Conservation (phyloP, 2,113 vertebrate species). For the Spea bombifrons region DNA sequence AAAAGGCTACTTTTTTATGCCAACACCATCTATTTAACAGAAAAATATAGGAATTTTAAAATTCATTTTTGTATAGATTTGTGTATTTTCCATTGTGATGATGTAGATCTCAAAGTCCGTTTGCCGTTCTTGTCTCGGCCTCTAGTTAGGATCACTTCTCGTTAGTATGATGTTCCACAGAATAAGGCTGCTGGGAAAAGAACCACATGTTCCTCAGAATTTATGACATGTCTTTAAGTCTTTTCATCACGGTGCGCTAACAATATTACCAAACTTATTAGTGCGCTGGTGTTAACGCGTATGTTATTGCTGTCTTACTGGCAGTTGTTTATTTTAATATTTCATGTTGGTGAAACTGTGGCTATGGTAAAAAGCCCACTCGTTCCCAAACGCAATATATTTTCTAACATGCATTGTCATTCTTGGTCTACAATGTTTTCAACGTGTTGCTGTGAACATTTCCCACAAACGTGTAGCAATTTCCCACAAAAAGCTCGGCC, state of each 20-base stretch:
- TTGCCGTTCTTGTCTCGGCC: slow-evolving; percentile 73
- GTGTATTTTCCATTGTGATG: slow-evolving; percentile 57
- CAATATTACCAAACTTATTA: slow-evolving; percentile 60
- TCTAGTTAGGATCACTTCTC: slow-evolving; percentile 76
- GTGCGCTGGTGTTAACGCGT: slow-evolving; percentile 58
- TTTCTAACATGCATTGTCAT: slow-evolving; percentile 49
- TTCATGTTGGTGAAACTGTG: slow-evolving; percentile 60
- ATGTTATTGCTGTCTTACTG: slow-evolving; percentile 64
- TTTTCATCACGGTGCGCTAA: slow-evolving; percentile 71
- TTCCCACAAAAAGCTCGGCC: slow-evolving; percentile 43
- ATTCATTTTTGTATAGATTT: neutral
- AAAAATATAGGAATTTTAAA: neutral
- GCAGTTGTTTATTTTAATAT: slow-evolving; percentile 65
- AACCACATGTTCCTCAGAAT: slow-evolving; percentile 69
- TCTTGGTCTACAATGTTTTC: slow-evolving; percentile 50
- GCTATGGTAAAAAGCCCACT: slow-evolving; percentile 60
- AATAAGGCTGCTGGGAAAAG: slow-evolving; percentile 64
- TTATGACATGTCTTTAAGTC: slow-evolving; percentile 73
- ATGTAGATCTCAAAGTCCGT: slow-evolving; percentile 74
- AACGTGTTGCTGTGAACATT: slow-evolving; percentile 59
- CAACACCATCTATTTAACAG: neutral
- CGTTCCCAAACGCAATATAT: slow-evolving; percentile 62
- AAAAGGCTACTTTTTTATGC: neutral
- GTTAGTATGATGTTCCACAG: slow-evolving; percentile 76
- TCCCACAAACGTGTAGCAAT: slow-evolving; percentile 54